phyloP scores from a whole-genome alignment of 2,888 invertebrate genomes.

The Meteorus colon region DNA sequence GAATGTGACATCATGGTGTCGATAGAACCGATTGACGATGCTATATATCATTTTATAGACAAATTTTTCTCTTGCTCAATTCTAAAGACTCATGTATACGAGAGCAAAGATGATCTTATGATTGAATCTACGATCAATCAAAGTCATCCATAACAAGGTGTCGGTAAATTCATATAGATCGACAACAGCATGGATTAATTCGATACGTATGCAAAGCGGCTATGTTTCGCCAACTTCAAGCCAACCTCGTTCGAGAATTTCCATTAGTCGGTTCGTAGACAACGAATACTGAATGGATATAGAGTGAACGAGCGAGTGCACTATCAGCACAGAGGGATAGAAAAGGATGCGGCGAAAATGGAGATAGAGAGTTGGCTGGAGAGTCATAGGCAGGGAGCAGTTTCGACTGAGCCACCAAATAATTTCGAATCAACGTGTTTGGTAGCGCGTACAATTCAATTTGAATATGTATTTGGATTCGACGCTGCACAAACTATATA shows the following conservation, averaged over 20 bases:
- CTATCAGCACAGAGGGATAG: background rate
- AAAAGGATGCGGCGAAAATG: slow-evolving; percentile 27
- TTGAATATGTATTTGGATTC: slow-evolving; percentile 71
- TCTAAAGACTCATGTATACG: no score
- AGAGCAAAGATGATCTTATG: background rate
- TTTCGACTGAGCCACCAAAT: slow-evolving; percentile 64
- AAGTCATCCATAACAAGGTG: background rate
- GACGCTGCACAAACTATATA: slow-evolving; percentile 27
- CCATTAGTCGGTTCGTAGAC: slow-evolving; percentile 65
- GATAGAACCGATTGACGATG: no score
- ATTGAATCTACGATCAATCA: background rate
- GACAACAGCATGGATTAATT: slow-evolving; percentile 38
- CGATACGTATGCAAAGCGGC: slow-evolving; percentile 70
- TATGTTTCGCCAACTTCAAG: slow-evolving; percentile 67
- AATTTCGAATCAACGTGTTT: slow-evolving; percentile 72
- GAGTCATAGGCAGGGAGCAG: slow-evolving; percentile 44
- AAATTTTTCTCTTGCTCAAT: no score
- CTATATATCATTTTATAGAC: no score
- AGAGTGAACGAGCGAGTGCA: background rate
- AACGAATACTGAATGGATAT: slow-evolving; percentile 41
- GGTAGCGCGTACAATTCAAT: slow-evolving; percentile 72
- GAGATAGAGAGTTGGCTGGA: slow-evolving; percentile 34
- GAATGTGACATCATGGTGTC: no score
- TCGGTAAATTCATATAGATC: background rate
- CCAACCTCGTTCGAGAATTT: slow-evolving; percentile 65